Evolutionary conservation across 1,140 invertebrate species (phyloP).

Genomic region (Euura saliciscinereae): DNA sequence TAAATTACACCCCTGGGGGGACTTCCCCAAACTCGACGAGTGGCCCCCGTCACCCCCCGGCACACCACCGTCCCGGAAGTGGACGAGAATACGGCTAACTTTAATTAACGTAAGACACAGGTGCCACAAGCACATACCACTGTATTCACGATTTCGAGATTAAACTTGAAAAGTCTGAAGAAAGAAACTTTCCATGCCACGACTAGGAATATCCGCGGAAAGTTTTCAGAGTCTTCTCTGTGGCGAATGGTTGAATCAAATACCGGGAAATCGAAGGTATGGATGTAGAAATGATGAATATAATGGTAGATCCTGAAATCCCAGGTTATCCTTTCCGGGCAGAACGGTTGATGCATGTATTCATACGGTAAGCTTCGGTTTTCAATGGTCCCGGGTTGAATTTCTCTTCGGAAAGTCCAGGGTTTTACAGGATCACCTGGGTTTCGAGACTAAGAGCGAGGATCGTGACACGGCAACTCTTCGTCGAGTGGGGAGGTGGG

Average conservation of each 20-base stretch:
- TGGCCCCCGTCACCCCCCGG: conserved; percentile 12
- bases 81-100: conserved; percentile 33
- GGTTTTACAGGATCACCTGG: too few species aligned
- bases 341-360: conserved; percentile 42
- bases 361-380: conserved; percentile 29
- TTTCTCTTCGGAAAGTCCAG: too few species aligned
- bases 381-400: too few species aligned
- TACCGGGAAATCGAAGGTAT: neutral
- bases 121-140: conserved; percentile 18
- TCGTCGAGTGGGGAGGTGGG: too few species aligned
- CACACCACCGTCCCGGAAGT: neutral
- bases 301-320: neutral
- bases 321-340: conserved; percentile 12
- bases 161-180: too few species aligned
- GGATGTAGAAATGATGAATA: neutral
- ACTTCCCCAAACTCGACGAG: conserved; percentile 28
- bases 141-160: too few species aligned
- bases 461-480: too few species aligned
- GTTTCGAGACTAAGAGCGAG: too few species aligned
- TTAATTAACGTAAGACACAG: conserved; percentile 51
- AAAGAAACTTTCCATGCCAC: too few species aligned
- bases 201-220: too few species aligned
- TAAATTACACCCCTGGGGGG: conserved; percentile 48
- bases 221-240: too few species aligned
- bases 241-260: too few species aligned